phyloP scores from a whole-genome alignment of 2,113 vertebrate species.

The Hydrolagus affinis region DNA sequence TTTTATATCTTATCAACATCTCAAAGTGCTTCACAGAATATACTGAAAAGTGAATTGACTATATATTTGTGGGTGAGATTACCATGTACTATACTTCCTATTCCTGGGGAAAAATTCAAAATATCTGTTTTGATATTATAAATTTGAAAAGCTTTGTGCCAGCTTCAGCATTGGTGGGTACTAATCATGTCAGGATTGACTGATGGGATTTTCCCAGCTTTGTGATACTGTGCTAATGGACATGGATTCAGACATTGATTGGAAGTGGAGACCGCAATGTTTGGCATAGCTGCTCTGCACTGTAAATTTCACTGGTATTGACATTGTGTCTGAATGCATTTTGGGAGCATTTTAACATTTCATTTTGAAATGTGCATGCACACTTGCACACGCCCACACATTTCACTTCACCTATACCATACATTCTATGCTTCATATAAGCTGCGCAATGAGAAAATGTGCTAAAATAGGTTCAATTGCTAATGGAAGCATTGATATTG shows the following conservation, averaged over 20 bases:
- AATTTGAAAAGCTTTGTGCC: not conserved
- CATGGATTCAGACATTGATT: not conserved
- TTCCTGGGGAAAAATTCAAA: not conserved
- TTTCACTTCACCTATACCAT: not conserved
- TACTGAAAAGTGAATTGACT: too few relatives aligned
- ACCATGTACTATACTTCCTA: too few relatives aligned
- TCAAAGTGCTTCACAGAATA: too few relatives aligned
- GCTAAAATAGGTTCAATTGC: too few relatives aligned
- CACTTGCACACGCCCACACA: not conserved
- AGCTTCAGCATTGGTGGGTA: not conserved
- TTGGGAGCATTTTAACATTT: not conserved
- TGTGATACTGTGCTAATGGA: not conserved
- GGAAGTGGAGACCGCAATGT: not conserved
- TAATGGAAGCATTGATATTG: not conserved
- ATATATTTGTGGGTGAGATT: too few relatives aligned
- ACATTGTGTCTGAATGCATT: not conserved
- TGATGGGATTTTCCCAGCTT: not conserved
- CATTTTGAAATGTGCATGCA: not conserved
- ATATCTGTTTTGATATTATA: too few relatives aligned
- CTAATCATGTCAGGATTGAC: too few relatives aligned
- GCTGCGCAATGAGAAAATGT: not conserved
- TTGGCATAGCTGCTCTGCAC: not conserved
- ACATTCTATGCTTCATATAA: not conserved
- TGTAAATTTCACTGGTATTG: conserved; percentile 5
- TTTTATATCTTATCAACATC: too few relatives aligned